Base-by-base conservation (phyloP, 2,797 vertebrate genomes). In the Coreius guichenoti region DNA sequence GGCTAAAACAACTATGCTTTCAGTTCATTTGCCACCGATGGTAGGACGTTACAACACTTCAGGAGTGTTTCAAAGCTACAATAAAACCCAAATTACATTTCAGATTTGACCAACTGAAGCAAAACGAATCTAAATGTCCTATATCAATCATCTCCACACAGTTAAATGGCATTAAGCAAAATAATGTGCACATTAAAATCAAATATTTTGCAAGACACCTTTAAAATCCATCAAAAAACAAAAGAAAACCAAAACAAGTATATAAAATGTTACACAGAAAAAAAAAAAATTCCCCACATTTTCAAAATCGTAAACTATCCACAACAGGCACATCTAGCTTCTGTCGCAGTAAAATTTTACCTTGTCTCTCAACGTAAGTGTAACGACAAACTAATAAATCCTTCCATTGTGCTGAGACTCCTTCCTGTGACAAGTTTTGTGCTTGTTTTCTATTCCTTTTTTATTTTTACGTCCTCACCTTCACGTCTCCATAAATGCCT, bases 391-490 rank as follows among this genome's bases (percentile, higher is more conserved):
- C 16, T 11, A 78, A 56, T 45, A 36, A 77, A 47, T 74, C 69
- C 78, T 56, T 68, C 13, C 13, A 63, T 73, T 69, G 81, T 83
- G 76, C 89, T 79, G 65, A 74, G 45, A 80, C 29, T 65, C 23
- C 43, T 85, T 80, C 31, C 68, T n/a, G 56, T 79, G 23, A 83
- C 82, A 39, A 63, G 80, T 80, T 80, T 75, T 90, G 87, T 88
- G 84, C 88, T 90, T 45, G 89, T 88, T 86, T 87, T 90, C 91
- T 86, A 36, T 69, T 67, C 76, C 80, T n/a, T 80, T 69, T 69
- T 54, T 9, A 9, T 19, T 79, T 78, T 45, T 63, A 36, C 21
- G 26, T 19, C 56, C 17, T 67, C 61, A 68, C 39, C 78, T 51
- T 56, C 36, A 61, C 8, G n/a, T 47, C 39, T 63, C 33, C 73